Percentiles rank a stretch among this genome's conserved stretches.
Evolutionary conservation across 2,113 vertebrate genomes (phyloP).

Genomic region (Dissostichus mawsoni): DNA sequence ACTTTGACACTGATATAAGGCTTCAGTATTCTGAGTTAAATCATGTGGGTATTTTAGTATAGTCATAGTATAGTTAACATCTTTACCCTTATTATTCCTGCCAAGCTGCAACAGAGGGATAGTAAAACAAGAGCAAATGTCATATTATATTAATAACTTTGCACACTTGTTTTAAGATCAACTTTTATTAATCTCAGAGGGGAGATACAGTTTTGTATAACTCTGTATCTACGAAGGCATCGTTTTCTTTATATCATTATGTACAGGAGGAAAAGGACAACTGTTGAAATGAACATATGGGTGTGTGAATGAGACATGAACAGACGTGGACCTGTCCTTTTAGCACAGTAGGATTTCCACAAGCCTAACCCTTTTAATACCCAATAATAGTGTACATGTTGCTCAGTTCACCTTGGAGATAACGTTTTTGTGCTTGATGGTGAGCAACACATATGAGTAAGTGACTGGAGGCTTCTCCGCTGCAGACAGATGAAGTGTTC

Average conservation of each 20-base stretch:
- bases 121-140: neutral
- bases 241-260: too few relatives aligned
- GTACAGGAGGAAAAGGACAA: neutral
- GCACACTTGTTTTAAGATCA: too few relatives aligned
- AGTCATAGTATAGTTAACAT: too few relatives aligned
- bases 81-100: neutral
- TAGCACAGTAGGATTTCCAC: slow-evolving; percentile 24
- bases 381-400: slow-evolving; percentile 10
- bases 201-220: neutral
- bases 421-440: neutral
- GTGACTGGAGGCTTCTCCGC: slow-evolving; percentile 24
- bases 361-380: slow-evolving; percentile 14
- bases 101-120: neutral
- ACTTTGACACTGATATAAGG: too few relatives aligned
- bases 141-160: too few relatives aligned
- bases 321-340: slow-evolving; percentile 39
- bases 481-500: slow-evolving; percentile 98
- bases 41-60: neutral
- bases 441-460: neutral
- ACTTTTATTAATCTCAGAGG: too few relatives aligned
- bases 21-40: neutral
- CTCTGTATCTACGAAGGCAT: neutral
- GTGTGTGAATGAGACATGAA: neutral
- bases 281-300: neutral
- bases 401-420: slow-evolving; percentile 66